Conservation (phyloP, 2,113 vertebrate genomes). For the Pedionomus torquatus region DNA sequence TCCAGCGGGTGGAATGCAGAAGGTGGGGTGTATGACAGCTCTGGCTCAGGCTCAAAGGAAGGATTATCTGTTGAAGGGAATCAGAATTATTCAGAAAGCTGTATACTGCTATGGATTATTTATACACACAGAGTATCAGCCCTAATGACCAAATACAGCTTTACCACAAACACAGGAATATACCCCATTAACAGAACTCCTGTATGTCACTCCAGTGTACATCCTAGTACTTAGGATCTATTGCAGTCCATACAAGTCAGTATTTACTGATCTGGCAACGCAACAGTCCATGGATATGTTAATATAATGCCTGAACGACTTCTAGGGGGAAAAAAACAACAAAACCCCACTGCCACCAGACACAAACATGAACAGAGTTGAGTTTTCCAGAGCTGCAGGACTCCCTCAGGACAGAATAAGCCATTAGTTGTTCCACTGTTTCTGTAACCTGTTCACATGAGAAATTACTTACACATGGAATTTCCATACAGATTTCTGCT, state of each 20-base stretch:
- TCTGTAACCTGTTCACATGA: neutral
- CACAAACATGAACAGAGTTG: neutral
- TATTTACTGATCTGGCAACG: neutral
- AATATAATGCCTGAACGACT: neutral
- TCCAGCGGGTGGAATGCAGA: neutral
- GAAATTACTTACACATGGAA: slow-evolving; percentile 55
- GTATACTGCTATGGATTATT: neutral
- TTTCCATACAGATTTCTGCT: neutral
- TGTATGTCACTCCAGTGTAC: neutral
- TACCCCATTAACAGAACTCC: neutral
- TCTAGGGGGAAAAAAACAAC: neutral
- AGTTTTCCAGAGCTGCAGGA: neutral
- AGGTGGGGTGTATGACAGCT: neutral
- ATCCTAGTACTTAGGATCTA: neutral
- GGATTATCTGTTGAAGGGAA: slow-evolving; percentile 57
- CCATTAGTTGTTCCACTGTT: neutral
- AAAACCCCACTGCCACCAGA: fast-evolving
- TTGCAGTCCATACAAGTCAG: neutral
- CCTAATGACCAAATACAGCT: neutral
- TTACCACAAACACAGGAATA: neutral
- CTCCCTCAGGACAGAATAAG: neutral
- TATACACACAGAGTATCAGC: neutral
- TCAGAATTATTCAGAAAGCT: neutral
- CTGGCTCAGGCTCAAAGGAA: slow-evolving; percentile 55
- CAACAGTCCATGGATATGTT: neutral